A percentile compares a stretch with the other conserved stretches of the same genome.
These are phyloP conservation scores for Oxyura jamaicensis DNA, from an alignment of 2,113 vertebrate species.

Conservation along the genomic window DNA sequence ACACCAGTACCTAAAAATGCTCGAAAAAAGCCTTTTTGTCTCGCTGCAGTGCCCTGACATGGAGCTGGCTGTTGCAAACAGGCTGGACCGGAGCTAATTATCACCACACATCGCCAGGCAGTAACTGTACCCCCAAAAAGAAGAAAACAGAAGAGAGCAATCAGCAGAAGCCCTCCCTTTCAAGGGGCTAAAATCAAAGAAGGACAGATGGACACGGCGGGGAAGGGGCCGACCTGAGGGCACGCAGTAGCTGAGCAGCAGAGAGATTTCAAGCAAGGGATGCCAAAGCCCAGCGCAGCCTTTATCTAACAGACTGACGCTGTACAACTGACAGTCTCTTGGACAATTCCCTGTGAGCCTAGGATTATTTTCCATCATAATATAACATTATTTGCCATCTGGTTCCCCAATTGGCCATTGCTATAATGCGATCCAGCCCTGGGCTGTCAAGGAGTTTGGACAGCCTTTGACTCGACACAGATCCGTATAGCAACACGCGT, in stretches of 20 bases:
- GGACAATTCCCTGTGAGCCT: neutral
- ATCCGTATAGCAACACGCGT: fast-evolving
- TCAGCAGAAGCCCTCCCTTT: neutral
- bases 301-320: neutral
- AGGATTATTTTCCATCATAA: neutral
- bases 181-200: neutral
- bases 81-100: neutral
- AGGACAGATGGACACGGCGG: neutral
- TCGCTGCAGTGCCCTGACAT: no score
- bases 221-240: neutral
- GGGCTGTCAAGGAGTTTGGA: neutral
- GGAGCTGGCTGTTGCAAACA: neutral
- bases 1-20: neutral
- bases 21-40: neutral
- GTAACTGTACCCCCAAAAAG: neutral
- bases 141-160: neutral
- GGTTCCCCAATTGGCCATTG: neutral
- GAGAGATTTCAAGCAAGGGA: neutral
- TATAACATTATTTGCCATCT: conserved; percentile 25
- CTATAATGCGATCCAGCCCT: neutral
- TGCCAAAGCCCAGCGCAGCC: neutral
- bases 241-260: neutral
- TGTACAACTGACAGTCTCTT: neutral
- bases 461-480: neutral
- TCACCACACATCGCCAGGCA: fast-evolving